These are phyloP conservation scores for Myotis davidii DNA, from an alignment of 2,113 vertebrate genomes.

Conservation along the genomic window DNA sequence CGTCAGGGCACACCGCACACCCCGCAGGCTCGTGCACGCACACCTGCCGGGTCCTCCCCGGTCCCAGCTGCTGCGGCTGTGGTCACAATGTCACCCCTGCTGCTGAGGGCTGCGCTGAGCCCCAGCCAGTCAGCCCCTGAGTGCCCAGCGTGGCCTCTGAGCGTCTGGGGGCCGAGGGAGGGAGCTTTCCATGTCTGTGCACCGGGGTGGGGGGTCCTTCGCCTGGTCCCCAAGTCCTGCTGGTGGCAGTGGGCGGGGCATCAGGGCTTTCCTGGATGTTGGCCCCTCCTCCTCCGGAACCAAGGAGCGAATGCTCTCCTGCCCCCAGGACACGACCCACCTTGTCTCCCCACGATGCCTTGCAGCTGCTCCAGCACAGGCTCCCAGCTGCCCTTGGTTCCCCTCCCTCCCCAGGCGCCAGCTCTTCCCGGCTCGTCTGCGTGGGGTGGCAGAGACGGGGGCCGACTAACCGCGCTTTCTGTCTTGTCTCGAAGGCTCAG, in stretches of 20 bases:
- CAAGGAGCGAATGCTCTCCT: neutral
- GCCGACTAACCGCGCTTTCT: neutral
- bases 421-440: rapidly evolving
- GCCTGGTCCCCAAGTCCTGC: neutral
- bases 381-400: neutral
- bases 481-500: constrained; percentile 87
- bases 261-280: neutral
- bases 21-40: no score
- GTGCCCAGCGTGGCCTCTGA: neutral
- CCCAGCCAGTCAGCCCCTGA: neutral
- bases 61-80: neutral
- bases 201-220: neutral
- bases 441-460: rapidly evolving
- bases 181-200: neutral
- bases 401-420: neutral
- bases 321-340: no score
- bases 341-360: no score
- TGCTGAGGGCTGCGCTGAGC: neutral
- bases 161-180: neutral
- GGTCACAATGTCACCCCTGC: neutral
- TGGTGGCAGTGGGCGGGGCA: neutral
- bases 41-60: no score
- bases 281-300: neutral
- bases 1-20: no score
- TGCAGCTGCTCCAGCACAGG: no score